phyloP scores from a whole-genome alignment of 2,113 vertebrate genomes.

The Dromas ardeola region DNA sequence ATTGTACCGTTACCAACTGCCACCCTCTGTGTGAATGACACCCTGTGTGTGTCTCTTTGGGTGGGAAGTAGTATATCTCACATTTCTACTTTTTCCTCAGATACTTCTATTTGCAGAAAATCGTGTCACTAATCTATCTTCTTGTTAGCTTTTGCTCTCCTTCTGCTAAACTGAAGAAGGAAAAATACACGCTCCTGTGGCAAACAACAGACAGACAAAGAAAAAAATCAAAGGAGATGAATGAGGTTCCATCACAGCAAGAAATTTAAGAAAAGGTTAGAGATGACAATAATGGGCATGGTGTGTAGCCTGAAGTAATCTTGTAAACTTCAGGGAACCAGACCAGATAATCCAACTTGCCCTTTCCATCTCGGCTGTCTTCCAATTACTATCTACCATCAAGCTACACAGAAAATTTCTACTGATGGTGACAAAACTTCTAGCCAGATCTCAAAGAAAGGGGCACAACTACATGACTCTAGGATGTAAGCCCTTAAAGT shows the following conservation, averaged over 20 bases:
- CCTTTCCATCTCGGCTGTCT: not conserved
- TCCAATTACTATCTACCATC: not conserved
- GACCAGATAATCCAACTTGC: not conserved
- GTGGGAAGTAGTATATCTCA: not conserved
- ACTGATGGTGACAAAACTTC: not conserved
- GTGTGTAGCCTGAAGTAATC: not conserved
- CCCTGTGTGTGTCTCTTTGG: not conserved
- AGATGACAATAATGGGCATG: not conserved
- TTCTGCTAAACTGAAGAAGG: not conserved
- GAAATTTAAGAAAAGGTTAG: conserved; percentile 20
- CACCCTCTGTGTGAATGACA: not conserved
- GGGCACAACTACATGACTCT: not conserved
- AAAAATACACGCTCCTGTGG: not conserved
- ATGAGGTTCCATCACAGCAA: not conserved
- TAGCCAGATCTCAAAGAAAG: not conserved
- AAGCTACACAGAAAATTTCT: not conserved
- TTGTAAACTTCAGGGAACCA: conserved; percentile 2
- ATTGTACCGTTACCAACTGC: not conserved
- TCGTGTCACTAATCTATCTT: not conserved
- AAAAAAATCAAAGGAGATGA: not conserved
- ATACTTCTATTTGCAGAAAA: not conserved
- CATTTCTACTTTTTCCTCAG: not conserved
- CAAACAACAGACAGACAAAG: not conserved
- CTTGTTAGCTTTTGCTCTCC: not conserved
- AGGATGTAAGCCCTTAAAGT: not conserved